Percentiles rank a stretch among this genome's conserved stretches.
Evolutionary conservation across 2,888 invertebrate genomes (phyloP).

Genomic region (Cephus pygmeus): DNA sequence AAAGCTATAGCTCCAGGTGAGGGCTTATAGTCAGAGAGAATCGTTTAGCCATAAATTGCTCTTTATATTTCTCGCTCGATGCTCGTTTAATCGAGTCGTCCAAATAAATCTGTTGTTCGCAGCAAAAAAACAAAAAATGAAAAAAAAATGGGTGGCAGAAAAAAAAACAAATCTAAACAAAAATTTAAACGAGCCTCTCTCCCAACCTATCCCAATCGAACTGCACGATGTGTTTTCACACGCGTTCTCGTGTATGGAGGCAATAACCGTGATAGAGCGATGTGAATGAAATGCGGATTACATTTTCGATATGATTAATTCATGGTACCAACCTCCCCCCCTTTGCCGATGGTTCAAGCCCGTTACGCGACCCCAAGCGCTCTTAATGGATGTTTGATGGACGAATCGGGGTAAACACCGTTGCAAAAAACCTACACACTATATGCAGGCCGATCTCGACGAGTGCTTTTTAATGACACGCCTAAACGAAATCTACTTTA

Average conservation of each 20-base stretch:
- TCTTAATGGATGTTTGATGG: conserved; percentile 7
- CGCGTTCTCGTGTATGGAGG: background rate
- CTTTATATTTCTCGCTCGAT: background rate
- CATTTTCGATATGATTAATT: conserved; percentile 11
- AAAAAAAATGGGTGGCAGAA: background rate
- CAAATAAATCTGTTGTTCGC: background rate
- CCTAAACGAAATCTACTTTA: background rate
- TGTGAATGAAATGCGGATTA: conserved; percentile 4
- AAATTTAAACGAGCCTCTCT: background rate
- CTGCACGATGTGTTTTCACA: background rate
- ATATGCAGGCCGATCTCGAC: background rate
- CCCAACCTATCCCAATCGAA: background rate
- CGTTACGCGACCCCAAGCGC: conserved; percentile 1
- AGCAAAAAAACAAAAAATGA: too few relatives aligned
- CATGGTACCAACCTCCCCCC: background rate
- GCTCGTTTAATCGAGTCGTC: background rate
- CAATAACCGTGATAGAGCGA: background rate
- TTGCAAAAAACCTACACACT: background rate
- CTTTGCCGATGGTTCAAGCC: background rate
- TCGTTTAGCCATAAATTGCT: background rate
- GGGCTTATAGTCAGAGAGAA: background rate
- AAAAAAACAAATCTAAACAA: background rate
- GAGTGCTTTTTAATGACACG: background rate
- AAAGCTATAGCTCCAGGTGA: background rate
- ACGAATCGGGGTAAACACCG: conserved; percentile 1